Conservation (phyloP, 2,888 invertebrate species). For the Nasonia oneida region DNA sequence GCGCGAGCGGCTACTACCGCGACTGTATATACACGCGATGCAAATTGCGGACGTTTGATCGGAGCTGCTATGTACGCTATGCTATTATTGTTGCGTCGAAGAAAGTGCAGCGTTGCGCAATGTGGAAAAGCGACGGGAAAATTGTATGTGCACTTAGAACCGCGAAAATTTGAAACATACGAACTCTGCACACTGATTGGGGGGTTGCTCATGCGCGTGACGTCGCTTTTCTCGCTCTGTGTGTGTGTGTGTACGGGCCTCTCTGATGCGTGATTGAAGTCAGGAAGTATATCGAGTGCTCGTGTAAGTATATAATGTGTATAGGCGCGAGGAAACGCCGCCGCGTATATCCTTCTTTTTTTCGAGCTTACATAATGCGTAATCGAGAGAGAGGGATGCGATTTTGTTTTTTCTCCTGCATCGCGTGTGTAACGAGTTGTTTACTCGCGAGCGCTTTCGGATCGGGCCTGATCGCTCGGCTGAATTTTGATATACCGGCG, state of each 20-base stretch:
- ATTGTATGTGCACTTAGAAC: neutral
- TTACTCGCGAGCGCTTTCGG: neutral
- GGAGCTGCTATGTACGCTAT: neutral
- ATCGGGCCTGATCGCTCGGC: neutral
- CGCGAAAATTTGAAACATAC: neutral
- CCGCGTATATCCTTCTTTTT: neutral
- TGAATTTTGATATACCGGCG: neutral
- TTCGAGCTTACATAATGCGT: neutral
- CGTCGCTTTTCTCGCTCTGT: neutral
- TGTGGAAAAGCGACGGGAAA: neutral
- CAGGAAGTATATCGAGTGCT: neutral
- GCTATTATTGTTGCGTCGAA: constrained; percentile 1
- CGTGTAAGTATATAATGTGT: neutral
- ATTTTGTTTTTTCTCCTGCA: neutral
- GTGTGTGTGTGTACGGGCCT: neutral
- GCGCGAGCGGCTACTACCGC: neutral
- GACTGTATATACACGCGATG: neutral
- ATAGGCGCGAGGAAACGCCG: neutral
- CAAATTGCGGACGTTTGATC: constrained; percentile 8
- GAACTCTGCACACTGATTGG: neutral
- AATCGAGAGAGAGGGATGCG: neutral
- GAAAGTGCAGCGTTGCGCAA: constrained; percentile 37
- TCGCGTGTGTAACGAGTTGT: constrained; percentile 11
- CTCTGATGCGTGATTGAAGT: neutral
- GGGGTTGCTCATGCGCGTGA: neutral